Base-by-base conservation (phyloP, 1,140 invertebrate species). In the Halotydeus destructor region DNA sequence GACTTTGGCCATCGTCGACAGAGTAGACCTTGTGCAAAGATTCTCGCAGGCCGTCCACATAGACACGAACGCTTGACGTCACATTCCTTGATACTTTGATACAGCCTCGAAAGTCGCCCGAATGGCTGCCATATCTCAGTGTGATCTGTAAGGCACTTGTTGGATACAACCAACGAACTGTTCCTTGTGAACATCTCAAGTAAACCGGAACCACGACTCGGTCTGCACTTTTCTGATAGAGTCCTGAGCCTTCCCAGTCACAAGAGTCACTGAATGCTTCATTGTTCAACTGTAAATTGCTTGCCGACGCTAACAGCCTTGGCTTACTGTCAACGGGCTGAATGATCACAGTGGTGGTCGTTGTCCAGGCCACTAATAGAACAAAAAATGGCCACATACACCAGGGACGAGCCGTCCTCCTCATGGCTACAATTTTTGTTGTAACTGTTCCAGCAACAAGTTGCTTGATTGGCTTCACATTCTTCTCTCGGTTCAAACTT, bases 171-270 rank as follows among this genome's bases (percentile, higher is more conserved):
- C 78, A 80, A 3, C 64, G 62, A 0, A 81, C 66, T 0, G 61
- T 60, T 11, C 78, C 78, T 38, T 72, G 70, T 2, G 71, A 64
- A 50, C 78, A 81, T 18, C 76, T 66, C 19, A 80, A 67, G 59
- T 79, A 78, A 5, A 79, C 74, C 0, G 76, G 75, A 22, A 73
- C 72, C 5, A 81, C 75, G 3, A 71, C 75, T 38, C 72, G 65
- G 1, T 61, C 63, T 18, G 46, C 41, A 16, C 34, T 30, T 16
- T 12, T 25, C 18, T 48, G 24, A 28, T 34, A 16, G 12, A 38
- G 22, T 19, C 47, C 47, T 23, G 41, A 44, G 16, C 43, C 43
- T 21, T 30, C n/a, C 43, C 43, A 45, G 36, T 45, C 43, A 26
- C 43, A 45, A 21, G 19, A n/a, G 36, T 45, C 43, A 34, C 36